Conservation (phyloP, 2,113 vertebrate species). For the Petrocephalus zakoni region DNA sequence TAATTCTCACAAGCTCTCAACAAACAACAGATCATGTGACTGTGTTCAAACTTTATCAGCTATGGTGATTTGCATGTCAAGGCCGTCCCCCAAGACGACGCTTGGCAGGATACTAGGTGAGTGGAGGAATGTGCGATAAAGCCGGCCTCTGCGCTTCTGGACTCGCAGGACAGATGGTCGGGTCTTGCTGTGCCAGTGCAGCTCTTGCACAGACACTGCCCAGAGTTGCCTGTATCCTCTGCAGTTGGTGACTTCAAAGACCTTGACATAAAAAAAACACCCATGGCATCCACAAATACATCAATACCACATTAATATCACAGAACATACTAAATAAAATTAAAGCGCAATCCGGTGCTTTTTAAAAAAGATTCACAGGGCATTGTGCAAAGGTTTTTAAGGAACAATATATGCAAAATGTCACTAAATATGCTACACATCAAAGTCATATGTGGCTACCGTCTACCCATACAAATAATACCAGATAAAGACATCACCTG, state of each 20-base stretch:
- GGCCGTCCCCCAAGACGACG: neutral
- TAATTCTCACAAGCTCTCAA: neutral
- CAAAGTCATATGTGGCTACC: neutral
- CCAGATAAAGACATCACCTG: neutral
- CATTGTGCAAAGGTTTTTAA: neutral
- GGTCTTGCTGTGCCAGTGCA: neutral
- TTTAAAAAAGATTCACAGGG: neutral
- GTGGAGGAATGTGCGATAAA: neutral
- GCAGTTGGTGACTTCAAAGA: neutral
- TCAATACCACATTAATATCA: neutral
- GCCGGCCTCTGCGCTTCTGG: neutral
- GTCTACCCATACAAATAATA: neutral
- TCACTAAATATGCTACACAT: neutral
- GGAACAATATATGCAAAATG: neutral
- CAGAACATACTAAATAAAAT: neutral
- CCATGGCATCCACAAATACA: neutral
- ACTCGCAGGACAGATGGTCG: constrained; percentile 6
- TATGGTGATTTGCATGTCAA: neutral
- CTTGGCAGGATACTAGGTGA: neutral
- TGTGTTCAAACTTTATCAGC: neutral
- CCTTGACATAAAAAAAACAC: constrained; percentile 9
- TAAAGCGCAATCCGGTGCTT: neutral
- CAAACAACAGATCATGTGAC: constrained; percentile 1
- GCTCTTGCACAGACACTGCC: neutral
- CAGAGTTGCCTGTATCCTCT: neutral